Conservation (phyloP, 2,113 vertebrate genomes). For the Romanogobio albipinnatus region DNA sequence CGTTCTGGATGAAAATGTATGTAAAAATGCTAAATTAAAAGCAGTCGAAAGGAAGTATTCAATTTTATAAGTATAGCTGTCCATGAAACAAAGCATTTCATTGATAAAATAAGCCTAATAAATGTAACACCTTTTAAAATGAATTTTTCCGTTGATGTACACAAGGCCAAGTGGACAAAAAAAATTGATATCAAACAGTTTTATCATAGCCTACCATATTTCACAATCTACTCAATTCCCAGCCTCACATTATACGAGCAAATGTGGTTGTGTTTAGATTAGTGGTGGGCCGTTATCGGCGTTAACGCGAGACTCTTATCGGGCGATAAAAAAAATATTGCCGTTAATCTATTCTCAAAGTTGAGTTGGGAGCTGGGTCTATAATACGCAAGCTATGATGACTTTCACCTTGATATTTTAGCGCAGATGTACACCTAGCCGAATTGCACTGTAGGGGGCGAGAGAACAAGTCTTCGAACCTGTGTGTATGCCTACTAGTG, state of each 20-base stretch:
- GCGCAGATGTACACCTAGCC: no score
- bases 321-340: no score
- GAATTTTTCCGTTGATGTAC: background rate
- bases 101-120: background rate
- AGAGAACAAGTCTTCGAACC: no score
- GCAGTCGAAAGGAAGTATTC: background rate
- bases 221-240: background rate
- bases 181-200: background rate
- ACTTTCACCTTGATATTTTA: no score
- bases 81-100: background rate
- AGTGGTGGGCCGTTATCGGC: no score
- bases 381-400: no score
- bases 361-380: no score
- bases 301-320: no score
- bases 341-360: no score
- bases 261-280: background rate
- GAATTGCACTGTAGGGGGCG: no score
- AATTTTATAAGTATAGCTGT: background rate
- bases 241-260: background rate
- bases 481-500: no score
- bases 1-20: constrained; percentile 73
- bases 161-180: background rate
- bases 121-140: no score
- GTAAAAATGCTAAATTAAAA: background rate
- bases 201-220: background rate